Evolutionary conservation across 2,797 vertebrate genomes (phyloP), one percentile per base, ranked within the genome.

Genomic region (Poeciliopsis gracilis): DNA sequence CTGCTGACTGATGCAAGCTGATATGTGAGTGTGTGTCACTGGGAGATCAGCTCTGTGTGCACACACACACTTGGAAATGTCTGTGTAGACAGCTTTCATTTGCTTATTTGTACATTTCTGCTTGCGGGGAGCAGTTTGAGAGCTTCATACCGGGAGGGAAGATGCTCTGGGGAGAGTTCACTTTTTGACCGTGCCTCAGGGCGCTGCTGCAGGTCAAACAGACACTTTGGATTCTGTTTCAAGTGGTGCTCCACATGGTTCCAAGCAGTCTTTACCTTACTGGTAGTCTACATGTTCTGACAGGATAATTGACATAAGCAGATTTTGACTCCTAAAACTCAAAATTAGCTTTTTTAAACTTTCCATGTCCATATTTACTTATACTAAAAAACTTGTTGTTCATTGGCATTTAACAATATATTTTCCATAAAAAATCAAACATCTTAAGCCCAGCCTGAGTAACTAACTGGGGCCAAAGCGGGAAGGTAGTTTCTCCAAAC

Each of bases 1-100:
- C 51, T 13, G 45, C 83, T 84, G 86, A 90, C 87, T 84, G 73
- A 90, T 88, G 61, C 2, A 71, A 86, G 61, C 82, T 87, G 86
- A 90, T 84, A 88, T 88, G 85, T 70, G 82, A 80, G 75, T 76
- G 87, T 75, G 82, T 77, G 84, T 84, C 75, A 67, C n/a, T 38
- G 20, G 41, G 72, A 76, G 73, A 86, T 83, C 86, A 86, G 77
- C 80, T 79, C 66, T 80, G 78, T 79, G 59, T 78, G 75, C 79
- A 72, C 66, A 75, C 74, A 72, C 49, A 38, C n/a, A 73, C 67
- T 86, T 74, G 70, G 53, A 84, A 46, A n/a, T 49, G 86, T 85
- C 69, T 81, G 72, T 88, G 87, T 79, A 83, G 80, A 57, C 66
- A 36, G 87, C 81, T 76, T 90, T 28, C 82, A 75, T 86, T 76